Conservation (phyloP, 2,797 vertebrate species). For the Pseudomugil tenellus region DNA sequence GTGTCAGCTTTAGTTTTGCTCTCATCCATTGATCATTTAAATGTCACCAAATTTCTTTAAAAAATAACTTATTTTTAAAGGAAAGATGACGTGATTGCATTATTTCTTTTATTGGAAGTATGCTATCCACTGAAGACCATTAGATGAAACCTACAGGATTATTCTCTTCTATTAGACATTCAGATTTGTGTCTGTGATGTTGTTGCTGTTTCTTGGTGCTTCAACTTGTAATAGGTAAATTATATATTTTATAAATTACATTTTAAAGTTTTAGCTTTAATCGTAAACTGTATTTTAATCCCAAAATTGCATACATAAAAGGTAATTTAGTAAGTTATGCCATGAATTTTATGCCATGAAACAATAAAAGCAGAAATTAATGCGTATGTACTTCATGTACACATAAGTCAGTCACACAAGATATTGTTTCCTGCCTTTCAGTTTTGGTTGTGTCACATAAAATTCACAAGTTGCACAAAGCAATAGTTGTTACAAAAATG, state of each 20-base stretch:
- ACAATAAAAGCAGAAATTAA: no score
- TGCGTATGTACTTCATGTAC: no score
- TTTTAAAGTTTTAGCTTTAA: no score
- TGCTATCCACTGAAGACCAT: slow-evolving; percentile 7
- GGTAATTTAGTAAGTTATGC: background rate
- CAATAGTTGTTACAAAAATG: background rate
- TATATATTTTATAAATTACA: background rate
- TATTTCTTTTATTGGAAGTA: slow-evolving; percentile 12
- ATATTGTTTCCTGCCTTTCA: no score
- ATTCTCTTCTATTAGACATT: background rate
- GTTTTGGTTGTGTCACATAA: no score
- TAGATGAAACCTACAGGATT: background rate
- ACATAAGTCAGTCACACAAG: no score
- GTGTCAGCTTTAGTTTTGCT: background rate
- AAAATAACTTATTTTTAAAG: slow-evolving; percentile 13
- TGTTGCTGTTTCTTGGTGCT: background rate
- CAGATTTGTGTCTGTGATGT: slow-evolving; percentile 2
- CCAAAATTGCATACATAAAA: background rate
- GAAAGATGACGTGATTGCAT: slow-evolving; percentile 17
- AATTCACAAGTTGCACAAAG: background rate
- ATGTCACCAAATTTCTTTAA: slow-evolving; percentile 14
- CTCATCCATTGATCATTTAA: background rate
- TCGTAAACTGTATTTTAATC: background rate
- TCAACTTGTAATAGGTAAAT: no score
- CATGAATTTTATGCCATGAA: background rate